phyloP scores from a whole-genome alignment of 2,797 vertebrate genomes.

The Pangasius djambal region DNA sequence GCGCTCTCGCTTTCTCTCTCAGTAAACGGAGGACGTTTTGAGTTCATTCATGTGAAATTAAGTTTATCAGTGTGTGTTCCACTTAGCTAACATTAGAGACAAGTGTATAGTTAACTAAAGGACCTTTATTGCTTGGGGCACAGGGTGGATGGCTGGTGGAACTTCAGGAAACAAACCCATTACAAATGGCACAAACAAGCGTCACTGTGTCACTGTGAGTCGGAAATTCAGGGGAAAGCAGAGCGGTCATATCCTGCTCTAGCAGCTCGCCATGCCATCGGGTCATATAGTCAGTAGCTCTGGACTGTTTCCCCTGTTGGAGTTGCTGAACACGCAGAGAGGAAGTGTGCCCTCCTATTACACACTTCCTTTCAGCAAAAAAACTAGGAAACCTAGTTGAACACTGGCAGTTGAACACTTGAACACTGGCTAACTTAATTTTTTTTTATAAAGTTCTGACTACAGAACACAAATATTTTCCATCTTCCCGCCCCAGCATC shows the following conservation, averaged over 20 bases:
- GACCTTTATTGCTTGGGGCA: background rate
- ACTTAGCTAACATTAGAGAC: background rate
- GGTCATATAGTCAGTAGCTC: constrained; percentile 1
- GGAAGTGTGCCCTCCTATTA: constrained; percentile 36
- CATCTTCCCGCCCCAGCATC: background rate
- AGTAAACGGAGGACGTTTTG: background rate
- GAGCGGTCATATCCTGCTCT: constrained; percentile 20
- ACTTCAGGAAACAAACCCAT: constrained; percentile 16
- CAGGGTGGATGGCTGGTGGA: background rate
- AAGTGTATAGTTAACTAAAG: background rate
- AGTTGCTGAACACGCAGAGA: constrained; percentile 49
- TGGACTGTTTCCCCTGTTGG: background rate
- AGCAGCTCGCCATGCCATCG: background rate
- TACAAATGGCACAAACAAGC: background rate
- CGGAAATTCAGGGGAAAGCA: background rate
- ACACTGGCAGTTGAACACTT: too few relatives aligned
- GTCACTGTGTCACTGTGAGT: constrained; percentile 13
- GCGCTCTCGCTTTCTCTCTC: background rate
- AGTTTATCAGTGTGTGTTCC: background rate
- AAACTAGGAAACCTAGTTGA: too few relatives aligned
- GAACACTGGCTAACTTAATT: background rate
- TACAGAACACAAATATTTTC: constrained; percentile 19
- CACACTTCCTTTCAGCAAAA: constrained; percentile 34
- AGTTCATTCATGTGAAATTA: too few relatives aligned
- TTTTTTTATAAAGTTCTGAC: background rate